phyloP scores from a whole-genome alignment of 2,797 vertebrate genomes.

The Yasuhikotakia modesta region DNA sequence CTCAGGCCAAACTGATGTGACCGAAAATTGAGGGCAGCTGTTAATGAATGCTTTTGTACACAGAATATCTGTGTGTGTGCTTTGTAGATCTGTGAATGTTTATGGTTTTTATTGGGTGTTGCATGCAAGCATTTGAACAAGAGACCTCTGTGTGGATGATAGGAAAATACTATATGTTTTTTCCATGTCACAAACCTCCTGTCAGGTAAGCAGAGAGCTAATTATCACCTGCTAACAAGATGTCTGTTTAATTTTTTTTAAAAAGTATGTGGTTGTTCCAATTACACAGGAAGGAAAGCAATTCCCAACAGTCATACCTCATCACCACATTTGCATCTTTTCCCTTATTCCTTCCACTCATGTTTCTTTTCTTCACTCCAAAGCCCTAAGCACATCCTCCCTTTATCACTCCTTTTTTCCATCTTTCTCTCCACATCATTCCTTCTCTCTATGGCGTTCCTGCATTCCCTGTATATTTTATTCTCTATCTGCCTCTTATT shows the following conservation, averaged over 20 bases:
- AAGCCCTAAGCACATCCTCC: constrained; percentile 33
- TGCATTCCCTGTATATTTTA: background rate
- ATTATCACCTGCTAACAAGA: constrained; percentile 77
- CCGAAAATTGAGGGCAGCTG: constrained; percentile 34
- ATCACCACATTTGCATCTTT: constrained; percentile 51
- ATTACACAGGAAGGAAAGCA: constrained; percentile 56
- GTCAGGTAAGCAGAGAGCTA: constrained; percentile 79
- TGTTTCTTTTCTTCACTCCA: constrained; percentile 44
- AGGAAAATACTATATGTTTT: constrained; percentile 51
- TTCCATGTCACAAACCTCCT: constrained; percentile 66
- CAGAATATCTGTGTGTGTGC: constrained; percentile 29
- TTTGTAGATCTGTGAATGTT: constrained; percentile 13
- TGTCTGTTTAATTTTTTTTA: constrained; percentile 55
- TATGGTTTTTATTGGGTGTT: constrained; percentile 17
- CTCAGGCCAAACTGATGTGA: constrained; percentile 38
- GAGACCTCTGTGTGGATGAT: too few species aligned
- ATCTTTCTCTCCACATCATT: constrained; percentile 23
- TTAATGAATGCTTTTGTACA: constrained; percentile 51
- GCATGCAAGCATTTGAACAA: background rate
- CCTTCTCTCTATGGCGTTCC: constrained; percentile 20
- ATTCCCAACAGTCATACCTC: constrained; percentile 54
- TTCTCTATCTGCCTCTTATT: constrained; percentile 27
- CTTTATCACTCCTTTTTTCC: constrained; percentile 12
- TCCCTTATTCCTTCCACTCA: constrained; percentile 46
- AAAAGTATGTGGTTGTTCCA: constrained; percentile 47